Base-by-base conservation (phyloP, 2,797 vertebrate genomes). In the Chanos chanos region DNA sequence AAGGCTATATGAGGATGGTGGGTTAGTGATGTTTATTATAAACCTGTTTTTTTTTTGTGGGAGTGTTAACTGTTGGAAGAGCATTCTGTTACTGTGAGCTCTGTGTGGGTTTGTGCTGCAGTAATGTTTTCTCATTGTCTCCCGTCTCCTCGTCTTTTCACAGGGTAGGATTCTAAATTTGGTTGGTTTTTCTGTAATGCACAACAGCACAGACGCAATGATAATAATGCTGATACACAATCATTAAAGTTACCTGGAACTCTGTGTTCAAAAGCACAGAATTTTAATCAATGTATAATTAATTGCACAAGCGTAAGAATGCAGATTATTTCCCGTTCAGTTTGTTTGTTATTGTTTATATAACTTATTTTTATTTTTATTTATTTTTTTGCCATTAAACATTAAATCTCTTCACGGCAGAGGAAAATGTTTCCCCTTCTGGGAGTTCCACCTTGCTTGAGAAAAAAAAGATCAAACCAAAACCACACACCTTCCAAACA, bases 371-470 rank as follows among this genome's bases (percentile, higher is more conserved):
- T 64, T 49, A 66, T 56, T 12, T 45, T 18, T 27, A 8, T 75
- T 67, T 72, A 76, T 76, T 62, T 8, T 37, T 27, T 7, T 10
- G 74, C 68, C 71, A 78, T 78, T 75, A 66, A 74, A 80, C 81
- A 78, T 62, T 80, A 84, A 77, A 79, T 82, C 84, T 64, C 48
- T 78, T 83, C 79, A 70, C 76, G 59, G 25, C 75, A 73, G 70
- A 74, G 78, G 78, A 73, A 72, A 75, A 81, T 70, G 44, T 34
- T 52, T 59, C 40, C 68, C 81, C 87, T 80, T 85, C 62, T 71
- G 86, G 84, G 86, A 87, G 75, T 81, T 78, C 73, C 73, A 79
- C 78, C 80, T 85, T 78, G 71, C 80, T 79, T 81, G 76, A 76
- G 74, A 43, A 36, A 24, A 56, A 27, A 83, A 78, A 88, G 80